phyloP scores from a whole-genome alignment of 1,140 invertebrate genomes.

The Planococcus citri region DNA sequence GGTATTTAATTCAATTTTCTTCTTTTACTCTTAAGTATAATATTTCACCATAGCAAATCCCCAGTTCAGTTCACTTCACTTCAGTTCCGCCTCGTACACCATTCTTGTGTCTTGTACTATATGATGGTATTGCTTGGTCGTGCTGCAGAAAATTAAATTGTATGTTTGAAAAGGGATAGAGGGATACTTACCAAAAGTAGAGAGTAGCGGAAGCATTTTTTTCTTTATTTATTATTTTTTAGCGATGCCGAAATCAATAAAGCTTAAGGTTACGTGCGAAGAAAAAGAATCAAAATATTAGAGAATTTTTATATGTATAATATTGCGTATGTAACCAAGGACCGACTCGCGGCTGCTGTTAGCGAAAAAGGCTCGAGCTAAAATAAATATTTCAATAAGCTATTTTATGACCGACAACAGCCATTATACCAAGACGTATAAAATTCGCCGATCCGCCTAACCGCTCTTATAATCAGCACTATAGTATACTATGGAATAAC shows the following conservation, averaged over 20 bases:
- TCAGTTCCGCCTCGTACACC: too few relatives aligned
- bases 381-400: neutral
- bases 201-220: too few relatives aligned
- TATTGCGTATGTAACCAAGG: too few relatives aligned
- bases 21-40: neutral
- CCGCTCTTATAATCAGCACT: neutral
- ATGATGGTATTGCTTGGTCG: too few relatives aligned
- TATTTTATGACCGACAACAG: neutral
- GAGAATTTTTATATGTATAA: neutral
- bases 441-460: neutral
- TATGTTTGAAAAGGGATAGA: too few relatives aligned
- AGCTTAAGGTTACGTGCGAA: neutral
- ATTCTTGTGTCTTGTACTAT: too few relatives aligned
- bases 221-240: neutral
- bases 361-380: neutral
- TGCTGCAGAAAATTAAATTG: too few relatives aligned
- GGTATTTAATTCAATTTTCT: constrained; percentile 24
- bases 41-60: too few relatives aligned
- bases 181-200: too few relatives aligned
- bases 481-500: too few relatives aligned
- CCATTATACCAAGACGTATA: neutral
- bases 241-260: neutral
- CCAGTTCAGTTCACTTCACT: too few relatives aligned
- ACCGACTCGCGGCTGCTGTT: too few relatives aligned
- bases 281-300: neutral